Percentiles rank a stretch among this genome's conserved stretches.
Conservation (phyloP, 2,797 vertebrate genomes). For the Sebastolobus alascanus region DNA sequence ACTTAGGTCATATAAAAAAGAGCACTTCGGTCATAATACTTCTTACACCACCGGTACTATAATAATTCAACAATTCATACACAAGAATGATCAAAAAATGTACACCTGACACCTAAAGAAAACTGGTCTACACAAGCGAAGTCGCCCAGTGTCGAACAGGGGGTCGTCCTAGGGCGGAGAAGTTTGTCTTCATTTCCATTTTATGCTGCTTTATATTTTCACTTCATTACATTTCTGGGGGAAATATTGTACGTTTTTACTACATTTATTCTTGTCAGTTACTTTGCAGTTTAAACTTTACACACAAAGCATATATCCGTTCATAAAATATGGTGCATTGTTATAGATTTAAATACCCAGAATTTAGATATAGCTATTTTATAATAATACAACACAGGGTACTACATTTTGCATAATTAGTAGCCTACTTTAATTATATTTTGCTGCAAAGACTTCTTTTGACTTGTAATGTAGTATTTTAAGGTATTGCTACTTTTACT, state of each 20-base stretch:
- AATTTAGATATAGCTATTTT: not conserved
- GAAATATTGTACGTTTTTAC: not conserved
- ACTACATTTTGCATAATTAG: not conserved
- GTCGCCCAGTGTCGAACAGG: not conserved
- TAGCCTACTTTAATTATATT: too few species aligned
- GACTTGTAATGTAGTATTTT: not conserved
- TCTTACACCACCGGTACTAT: too few species aligned
- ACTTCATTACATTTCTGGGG: not conserved
- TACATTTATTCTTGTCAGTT: not conserved
- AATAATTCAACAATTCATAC: too few species aligned
- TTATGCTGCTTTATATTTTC: not conserved
- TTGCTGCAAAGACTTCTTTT: not conserved
- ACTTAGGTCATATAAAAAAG: too few species aligned
- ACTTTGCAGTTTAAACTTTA: not conserved
- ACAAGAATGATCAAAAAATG: too few species aligned
- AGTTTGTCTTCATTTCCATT: conserved; percentile 52
- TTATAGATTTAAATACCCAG: not conserved
- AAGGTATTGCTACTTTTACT: not conserved
- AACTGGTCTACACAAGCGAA: not conserved
- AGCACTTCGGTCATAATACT: too few species aligned
- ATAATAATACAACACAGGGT: not conserved
- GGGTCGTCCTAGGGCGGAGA: not conserved
- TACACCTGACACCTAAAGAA: too few species aligned
- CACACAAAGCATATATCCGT: not conserved
- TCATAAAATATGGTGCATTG: not conserved